A percentile compares a stretch with the other conserved stretches of the same genome.
These are phyloP conservation scores for Uromys caudimaculatus DNA, from an alignment of 2,797 vertebrate species.

Conservation along the genomic window DNA sequence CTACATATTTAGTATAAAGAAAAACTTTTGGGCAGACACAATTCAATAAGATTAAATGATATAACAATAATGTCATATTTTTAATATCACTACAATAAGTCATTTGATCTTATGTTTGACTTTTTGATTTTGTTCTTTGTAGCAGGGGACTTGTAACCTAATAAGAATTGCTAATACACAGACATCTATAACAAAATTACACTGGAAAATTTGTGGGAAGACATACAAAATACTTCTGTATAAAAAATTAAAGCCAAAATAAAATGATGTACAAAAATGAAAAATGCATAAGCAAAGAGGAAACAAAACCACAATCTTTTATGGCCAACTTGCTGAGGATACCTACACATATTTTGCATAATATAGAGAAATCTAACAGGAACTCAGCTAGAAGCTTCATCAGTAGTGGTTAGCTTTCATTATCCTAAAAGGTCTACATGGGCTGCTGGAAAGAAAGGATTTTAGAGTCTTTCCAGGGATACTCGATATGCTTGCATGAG, in stretches of 20 bases:
- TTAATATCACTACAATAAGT: background rate
- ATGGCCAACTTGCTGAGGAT: background rate
- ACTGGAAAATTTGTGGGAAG: background rate
- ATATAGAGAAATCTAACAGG: background rate
- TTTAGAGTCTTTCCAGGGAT: background rate
- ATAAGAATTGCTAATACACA: background rate
- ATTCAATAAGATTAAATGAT: background rate
- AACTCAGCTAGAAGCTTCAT: too few species aligned
- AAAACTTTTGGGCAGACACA: background rate
- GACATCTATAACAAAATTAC: background rate
- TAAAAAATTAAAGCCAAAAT: background rate
- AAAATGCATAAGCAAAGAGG: background rate
- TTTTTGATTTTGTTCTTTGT: background rate
- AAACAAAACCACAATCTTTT: background rate
- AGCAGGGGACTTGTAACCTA: background rate
- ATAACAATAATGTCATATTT: background rate
- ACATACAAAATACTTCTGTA: background rate
- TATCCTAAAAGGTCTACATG: background rate
- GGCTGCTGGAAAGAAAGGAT: too few species aligned
- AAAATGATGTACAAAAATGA: background rate
- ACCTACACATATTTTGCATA: too few species aligned
- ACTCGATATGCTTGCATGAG: background rate
- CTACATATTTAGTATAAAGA: background rate
- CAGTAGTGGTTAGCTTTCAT: fast-evolving
- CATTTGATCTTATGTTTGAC: background rate